Percentiles rank a stretch among this genome's conserved stretches.
Conservation (phyloP, 2,797 vertebrate genomes). For the Chiloscyllium punctatum region DNA sequence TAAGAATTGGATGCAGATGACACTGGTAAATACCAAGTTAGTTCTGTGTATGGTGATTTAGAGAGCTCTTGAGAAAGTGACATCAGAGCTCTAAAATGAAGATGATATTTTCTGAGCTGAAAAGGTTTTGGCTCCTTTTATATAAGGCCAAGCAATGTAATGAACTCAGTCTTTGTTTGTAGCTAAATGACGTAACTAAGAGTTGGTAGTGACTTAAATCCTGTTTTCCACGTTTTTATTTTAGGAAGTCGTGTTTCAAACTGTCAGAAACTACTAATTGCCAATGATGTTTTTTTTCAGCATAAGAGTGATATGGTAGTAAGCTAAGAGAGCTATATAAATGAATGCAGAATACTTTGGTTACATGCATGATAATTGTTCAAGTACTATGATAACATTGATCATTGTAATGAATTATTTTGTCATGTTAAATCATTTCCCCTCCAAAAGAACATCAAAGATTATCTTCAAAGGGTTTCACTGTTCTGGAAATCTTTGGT, state of each 20-base stretch:
- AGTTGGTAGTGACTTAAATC: neutral
- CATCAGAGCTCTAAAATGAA: neutral
- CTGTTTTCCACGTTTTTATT: neutral
- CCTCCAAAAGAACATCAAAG: neutral
- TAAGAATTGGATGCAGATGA: slow-evolving; percentile 11
- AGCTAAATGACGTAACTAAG: neutral
- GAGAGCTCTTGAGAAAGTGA: neutral
- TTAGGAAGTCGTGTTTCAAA: neutral
- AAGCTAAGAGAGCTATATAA: neutral
- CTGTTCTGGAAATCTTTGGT: neutral
- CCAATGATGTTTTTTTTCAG: neutral
- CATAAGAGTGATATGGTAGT: neutral
- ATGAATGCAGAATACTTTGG: neutral
- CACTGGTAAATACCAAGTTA: neutral
- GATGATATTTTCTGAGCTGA: neutral
- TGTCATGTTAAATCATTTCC: neutral
- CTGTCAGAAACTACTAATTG: neutral
- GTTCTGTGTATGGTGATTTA: neutral
- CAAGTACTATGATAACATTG: neutral
- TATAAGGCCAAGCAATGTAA: neutral
- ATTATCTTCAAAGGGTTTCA: neutral
- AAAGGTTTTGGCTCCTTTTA: neutral
- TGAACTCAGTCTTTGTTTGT: neutral
- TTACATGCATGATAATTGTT: neutral
- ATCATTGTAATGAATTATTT: neutral